phyloP scores from a whole-genome alignment of 2,888 invertebrate species.

The Pachydiplax longipennis region DNA sequence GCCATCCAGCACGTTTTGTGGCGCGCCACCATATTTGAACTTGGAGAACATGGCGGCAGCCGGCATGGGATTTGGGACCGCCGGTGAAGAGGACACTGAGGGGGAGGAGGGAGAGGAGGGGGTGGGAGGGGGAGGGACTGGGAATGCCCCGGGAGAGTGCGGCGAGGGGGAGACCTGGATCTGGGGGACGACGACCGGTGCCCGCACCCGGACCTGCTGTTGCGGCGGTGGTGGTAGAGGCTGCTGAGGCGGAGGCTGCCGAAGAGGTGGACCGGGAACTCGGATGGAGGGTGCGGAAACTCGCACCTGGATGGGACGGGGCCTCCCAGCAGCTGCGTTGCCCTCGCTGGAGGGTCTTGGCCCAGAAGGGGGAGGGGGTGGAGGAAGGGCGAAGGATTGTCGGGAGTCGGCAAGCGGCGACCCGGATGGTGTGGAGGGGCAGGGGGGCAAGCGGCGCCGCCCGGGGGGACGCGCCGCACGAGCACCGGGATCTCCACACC shows the following conservation, averaged over 20 bases:
- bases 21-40: slow-evolving; percentile 69
- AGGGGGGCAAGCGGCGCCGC: slow-evolving; percentile 37
- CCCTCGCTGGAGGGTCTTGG: slow-evolving; percentile 33
- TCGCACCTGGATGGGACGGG: neutral
- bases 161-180: slow-evolving; percentile 53
- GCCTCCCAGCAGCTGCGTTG: slow-evolving; percentile 38
- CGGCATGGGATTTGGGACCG: slow-evolving; percentile 56
- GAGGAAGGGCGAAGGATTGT: neutral
- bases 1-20: slow-evolving; percentile 69
- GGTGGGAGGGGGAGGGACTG: neutral
- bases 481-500: slow-evolving; percentile 37
- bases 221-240: neutral
- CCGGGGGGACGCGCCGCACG: slow-evolving; percentile 43
- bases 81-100: slow-evolving; percentile 24
- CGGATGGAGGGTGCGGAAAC: slow-evolving; percentile 42
- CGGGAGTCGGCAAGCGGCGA: slow-evolving; percentile 15
- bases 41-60: slow-evolving; percentile 75
- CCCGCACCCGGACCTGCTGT: slow-evolving; percentile 7
- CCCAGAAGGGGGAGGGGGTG: slow-evolving; percentile 15
- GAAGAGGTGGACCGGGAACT: slow-evolving; percentile 1
- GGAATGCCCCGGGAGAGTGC: neutral
- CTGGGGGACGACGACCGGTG: slow-evolving; percentile 19
- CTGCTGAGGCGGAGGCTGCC: neutral
- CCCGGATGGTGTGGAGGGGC: slow-evolving; percentile 20
- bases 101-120: neutral